These are phyloP conservation scores for Motacilla tschutschensis DNA, from an alignment of 2,113 vertebrate species.

Conservation along the genomic window DNA sequence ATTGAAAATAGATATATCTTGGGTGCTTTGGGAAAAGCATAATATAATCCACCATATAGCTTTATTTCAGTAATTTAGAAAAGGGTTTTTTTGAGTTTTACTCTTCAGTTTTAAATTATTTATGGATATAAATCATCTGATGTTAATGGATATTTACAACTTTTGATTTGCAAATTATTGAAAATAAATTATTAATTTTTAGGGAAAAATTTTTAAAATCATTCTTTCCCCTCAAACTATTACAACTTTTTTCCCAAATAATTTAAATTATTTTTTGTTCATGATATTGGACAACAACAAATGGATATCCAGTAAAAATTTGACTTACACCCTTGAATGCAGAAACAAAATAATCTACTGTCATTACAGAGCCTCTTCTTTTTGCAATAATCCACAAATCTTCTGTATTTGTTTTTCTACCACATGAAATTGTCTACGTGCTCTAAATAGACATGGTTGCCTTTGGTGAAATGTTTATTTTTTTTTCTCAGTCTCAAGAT, in stretches of 20 bases:
- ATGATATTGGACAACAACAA: rapidly evolving
- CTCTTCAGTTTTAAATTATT: background rate
- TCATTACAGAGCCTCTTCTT: background rate
- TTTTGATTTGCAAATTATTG: background rate
- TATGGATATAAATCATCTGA: background rate
- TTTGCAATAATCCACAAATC: background rate
- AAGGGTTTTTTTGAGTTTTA: background rate
- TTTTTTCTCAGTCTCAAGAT: background rate
- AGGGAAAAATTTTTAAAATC: background rate
- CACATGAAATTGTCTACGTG: background rate
- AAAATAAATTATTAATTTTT: background rate
- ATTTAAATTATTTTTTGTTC: background rate
- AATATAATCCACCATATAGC: background rate
- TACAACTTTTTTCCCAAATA: background rate
- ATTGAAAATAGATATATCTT: background rate
- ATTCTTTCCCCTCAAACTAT: background rate
- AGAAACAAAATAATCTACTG: background rate
- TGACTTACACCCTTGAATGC: background rate
- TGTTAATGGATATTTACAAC: background rate
- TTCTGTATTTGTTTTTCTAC: background rate
- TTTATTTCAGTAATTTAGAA: background rate
- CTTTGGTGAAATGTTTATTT: background rate
- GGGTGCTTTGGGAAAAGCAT: background rate
- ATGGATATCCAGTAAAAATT: background rate
- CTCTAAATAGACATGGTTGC: background rate